A percentile compares a stretch with the other conserved stretches of the same genome.
phyloP scores from a whole-genome alignment of 2,797 vertebrate species.

The Periophthalmus magnuspinnatus region DNA sequence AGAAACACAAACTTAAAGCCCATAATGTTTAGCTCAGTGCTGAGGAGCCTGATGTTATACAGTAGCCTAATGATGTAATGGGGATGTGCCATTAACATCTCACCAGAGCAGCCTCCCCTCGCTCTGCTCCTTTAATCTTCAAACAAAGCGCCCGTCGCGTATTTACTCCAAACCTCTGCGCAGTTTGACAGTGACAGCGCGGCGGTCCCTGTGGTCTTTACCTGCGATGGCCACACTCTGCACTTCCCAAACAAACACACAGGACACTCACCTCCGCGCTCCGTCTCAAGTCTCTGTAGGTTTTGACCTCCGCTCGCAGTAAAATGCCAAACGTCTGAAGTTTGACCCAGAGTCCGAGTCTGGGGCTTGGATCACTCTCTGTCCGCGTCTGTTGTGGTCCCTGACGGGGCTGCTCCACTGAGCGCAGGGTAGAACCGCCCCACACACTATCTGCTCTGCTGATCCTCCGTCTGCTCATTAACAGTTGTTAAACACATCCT shows the following conservation, averaged over 20 bases:
- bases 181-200: not conserved
- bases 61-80: slow-evolving; percentile 6
- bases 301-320: slow-evolving; percentile 43
- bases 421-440: slow-evolving; percentile 44
- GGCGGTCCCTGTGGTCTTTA: not conserved
- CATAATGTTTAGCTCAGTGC: not conserved
- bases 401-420: slow-evolving; percentile 1
- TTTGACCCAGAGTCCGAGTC: slow-evolving; percentile 44
- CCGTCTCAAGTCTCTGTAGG: slow-evolving; percentile 34
- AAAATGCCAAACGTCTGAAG: slow-evolving; percentile 55
- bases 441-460: slow-evolving; percentile 43
- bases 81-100: not conserved
- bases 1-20: not conserved
- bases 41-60: not conserved
- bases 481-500: slow-evolving; percentile 38
- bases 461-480: slow-evolving; percentile 34
- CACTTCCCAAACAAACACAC: not conserved
- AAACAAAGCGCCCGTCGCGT: not conserved
- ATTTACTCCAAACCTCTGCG: not conserved
- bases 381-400: slow-evolving; percentile 12
- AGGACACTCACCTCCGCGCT: slow-evolving; percentile 59
- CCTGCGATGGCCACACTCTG: not conserved
- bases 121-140: not conserved
- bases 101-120: not conserved
- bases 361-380: slow-evolving; percentile 28